phyloP scores from a whole-genome alignment of 2,888 invertebrate genomes.

The Andrena chrysosceles region DNA sequence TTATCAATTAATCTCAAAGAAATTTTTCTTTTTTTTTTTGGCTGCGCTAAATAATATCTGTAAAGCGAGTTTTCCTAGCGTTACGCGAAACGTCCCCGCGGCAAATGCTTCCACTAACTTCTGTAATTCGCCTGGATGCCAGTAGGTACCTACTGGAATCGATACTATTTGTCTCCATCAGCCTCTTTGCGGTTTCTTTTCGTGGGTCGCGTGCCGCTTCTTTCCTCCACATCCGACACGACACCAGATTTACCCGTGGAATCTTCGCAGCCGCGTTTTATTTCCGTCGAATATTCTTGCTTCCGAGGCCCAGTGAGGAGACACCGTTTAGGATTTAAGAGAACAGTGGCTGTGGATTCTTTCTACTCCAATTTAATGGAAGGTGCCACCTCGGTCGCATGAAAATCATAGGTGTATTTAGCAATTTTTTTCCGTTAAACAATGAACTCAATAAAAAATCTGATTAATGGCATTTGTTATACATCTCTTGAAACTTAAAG shows the following conservation, averaged over 20 bases:
- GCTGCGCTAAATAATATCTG: not conserved
- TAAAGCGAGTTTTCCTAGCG: not conserved
- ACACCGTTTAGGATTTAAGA: no score
- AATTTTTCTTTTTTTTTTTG: no score
- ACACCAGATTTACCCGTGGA: conserved; percentile 23
- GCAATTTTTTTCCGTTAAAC: no score
- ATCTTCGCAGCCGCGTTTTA: conserved; percentile 28
- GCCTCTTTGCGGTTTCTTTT: conserved; percentile 25
- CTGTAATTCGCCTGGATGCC: conserved; percentile 17
- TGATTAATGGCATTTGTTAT: no score
- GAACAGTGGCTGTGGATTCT: no score
- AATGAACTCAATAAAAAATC: no score
- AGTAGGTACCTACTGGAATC: conserved; percentile 10
- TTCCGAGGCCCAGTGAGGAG: no score
- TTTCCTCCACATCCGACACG: not conserved
- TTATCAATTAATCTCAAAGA: no score
- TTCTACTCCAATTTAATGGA: no score
- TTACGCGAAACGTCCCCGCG: not conserved
- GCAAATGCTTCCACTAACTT: not conserved
- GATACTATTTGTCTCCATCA: conserved; percentile 4
- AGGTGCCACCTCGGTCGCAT: no score
- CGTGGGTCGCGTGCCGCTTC: not conserved
- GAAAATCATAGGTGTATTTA: no score
- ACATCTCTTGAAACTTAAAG: no score
- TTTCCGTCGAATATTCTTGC: conserved; percentile 19